phyloP scores from a whole-genome alignment of 2,797 vertebrate species.

The Ciconia nigra region DNA sequence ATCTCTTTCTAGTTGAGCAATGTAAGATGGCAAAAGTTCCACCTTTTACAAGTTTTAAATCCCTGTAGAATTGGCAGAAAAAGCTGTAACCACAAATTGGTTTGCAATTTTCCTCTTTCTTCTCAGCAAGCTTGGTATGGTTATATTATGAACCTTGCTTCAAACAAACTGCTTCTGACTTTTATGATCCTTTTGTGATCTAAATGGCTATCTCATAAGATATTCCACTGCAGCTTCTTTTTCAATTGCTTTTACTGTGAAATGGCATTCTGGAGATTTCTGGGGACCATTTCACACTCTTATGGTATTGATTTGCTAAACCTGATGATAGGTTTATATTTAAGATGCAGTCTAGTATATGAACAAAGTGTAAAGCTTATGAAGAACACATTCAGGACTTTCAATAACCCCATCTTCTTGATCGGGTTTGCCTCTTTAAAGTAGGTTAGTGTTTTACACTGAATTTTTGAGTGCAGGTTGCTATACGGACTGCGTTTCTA shows the following conservation, averaged over 20 bases:
- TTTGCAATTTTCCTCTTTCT: slow-evolving; percentile 77
- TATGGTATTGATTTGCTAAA: slow-evolving; percentile 78
- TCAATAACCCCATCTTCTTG: slow-evolving; percentile 35
- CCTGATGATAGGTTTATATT: slow-evolving; percentile 74
- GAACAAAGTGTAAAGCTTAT: slow-evolving; percentile 53
- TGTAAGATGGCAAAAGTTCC: slow-evolving; percentile 69
- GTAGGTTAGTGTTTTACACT: background rate
- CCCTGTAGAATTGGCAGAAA: slow-evolving; percentile 75
- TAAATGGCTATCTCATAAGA: slow-evolving; percentile 80
- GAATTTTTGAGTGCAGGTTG: slow-evolving; percentile 14
- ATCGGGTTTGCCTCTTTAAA: background rate
- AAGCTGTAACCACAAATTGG: slow-evolving; percentile 79
- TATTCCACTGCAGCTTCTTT: slow-evolving; percentile 75
- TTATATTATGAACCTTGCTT: slow-evolving; percentile 78
- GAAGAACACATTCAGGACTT: slow-evolving; percentile 60
- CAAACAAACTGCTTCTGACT: slow-evolving; percentile 80
- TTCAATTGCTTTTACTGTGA: slow-evolving; percentile 78
- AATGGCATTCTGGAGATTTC: slow-evolving; percentile 78
- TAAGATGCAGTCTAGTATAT: slow-evolving; percentile 68
- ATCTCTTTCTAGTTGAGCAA: slow-evolving; percentile 57
- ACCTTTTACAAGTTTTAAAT: slow-evolving; percentile 80
- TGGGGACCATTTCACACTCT: slow-evolving; percentile 75
- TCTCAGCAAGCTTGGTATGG: slow-evolving; percentile 68
- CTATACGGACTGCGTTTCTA: slow-evolving; percentile 16
- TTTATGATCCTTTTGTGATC: slow-evolving; percentile 81